Evolutionary conservation across 2,888 invertebrate genomes (phyloP), one percentile per base, ranked within the genome.

Genomic region (Leucophenga montana): DNA sequence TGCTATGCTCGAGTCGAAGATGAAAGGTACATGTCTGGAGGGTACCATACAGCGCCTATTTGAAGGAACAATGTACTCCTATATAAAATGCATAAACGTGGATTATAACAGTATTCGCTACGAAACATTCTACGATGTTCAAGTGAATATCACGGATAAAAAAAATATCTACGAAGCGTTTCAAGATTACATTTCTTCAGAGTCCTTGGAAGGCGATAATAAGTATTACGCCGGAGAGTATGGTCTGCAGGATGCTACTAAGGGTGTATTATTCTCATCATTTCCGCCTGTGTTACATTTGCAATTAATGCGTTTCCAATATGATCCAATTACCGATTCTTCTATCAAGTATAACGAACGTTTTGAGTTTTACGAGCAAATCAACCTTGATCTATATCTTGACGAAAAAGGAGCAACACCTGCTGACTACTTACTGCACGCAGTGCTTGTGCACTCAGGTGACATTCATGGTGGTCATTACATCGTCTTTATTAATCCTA

Each of bases 401-500:
- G 95, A 84, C 2, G 86, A 87, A 50, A 79, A 80, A 22, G 87
- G 87, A 69, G 80, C 85, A 46, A 86, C 87, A 11, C 94, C 95
- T 39, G 95, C 95, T 33, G 92, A 95, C 85, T 98, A 98, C 88
- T 95, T 96, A 9, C 90, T 98, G 66, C 98, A 98, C 86, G 98
- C 98, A 22, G 99, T 99, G 65, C 91, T 99, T 73, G 99, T 99
- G n/a, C 99, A 99, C 89, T 97, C 97, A 70, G 99, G 99, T 0
- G 99, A 99, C 89, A 99, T 99, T 90, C 98, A 99, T 86, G 98
- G 98, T 13, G 99, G 99, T 0, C 99, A 99, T 89, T 99, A 99
- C 89, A 98, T 99, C 71, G 99, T 99, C 68, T 99, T 98, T 89
- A 98, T 99, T 84, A 98, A 99, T 90, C 99, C 99, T 0, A 94